Conservation (phyloP, 2,113 vertebrate genomes). For the Stegostoma tigrinum region DNA sequence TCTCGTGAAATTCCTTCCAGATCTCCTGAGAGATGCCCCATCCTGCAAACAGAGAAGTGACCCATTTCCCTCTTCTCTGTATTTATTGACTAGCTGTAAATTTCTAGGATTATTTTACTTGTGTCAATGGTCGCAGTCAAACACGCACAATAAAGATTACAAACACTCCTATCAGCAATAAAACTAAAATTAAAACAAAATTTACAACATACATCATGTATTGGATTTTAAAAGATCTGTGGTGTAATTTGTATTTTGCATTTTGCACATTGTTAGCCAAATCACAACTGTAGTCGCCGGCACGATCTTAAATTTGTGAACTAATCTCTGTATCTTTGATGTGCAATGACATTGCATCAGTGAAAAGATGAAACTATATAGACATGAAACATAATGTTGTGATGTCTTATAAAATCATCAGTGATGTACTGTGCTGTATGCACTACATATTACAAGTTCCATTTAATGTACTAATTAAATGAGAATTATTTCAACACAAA, state of each 20-base stretch:
- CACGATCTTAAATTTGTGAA: background rate
- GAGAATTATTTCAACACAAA: background rate
- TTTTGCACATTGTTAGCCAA: background rate
- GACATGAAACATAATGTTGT: background rate
- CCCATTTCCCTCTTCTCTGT: background rate
- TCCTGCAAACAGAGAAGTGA: background rate
- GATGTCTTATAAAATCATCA: background rate
- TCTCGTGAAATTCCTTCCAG: background rate
- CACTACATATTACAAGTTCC: background rate
- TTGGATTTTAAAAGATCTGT: background rate
- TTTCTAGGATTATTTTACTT: background rate
- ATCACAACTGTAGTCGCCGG: background rate
- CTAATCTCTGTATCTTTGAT: background rate
- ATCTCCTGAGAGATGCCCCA: background rate
- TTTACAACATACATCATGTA: background rate
- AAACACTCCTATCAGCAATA: background rate
- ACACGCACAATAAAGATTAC: background rate
- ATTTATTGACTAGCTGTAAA: background rate
- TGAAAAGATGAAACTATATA: constrained; percentile 4
- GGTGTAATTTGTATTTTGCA: background rate
- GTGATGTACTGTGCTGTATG: background rate
- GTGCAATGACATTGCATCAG: background rate
- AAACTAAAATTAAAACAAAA: background rate
- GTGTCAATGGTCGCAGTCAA: background rate
- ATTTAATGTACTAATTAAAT: background rate